Conservation (phyloP, 2,888 invertebrate species). For the Campoletis raptor region DNA sequence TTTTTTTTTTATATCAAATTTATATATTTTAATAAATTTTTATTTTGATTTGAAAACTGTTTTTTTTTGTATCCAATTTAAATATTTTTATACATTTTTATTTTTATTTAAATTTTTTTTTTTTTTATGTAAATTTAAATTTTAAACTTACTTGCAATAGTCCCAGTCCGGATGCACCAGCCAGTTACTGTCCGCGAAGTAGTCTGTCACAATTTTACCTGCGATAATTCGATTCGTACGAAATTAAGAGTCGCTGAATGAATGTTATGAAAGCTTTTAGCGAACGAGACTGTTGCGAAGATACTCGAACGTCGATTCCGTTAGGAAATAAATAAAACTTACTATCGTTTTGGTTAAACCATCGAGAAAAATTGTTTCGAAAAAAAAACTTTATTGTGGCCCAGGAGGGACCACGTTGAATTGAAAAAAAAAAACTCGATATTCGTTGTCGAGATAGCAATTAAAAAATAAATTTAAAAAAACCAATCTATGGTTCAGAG, state of each 20-base stretch:
- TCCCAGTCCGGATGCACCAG: conserved; percentile 95
- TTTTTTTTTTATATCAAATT: no score
- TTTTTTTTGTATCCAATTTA: no score
- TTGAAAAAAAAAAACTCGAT: no score
- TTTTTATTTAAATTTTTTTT: conserved; percentile 36
- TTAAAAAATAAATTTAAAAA: no score
- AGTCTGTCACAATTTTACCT: conserved; percentile 88
- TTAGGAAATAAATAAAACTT: conserved; percentile 14
- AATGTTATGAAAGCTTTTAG: conserved; percentile 63
- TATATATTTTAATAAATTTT: no score
- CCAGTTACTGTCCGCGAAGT: conserved; percentile 92
- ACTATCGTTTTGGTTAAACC: neutral
- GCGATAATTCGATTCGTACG: conserved; percentile 73
- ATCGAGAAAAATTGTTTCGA: conserved; percentile 20
- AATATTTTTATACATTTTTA: neutral
- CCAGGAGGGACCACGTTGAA: neutral
- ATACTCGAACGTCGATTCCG: conserved; percentile 52
- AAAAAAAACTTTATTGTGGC: no score
- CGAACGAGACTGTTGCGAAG: conserved; percentile 63
- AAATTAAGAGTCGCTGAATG: conserved; percentile 68
- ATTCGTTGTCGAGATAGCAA: no score
- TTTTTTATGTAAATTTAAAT: no score
- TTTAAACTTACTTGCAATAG: conserved; percentile 82
- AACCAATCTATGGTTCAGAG: no score
- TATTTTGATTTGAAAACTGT: no score